Evolutionary conservation across 1,140 invertebrate species (phyloP).

Genomic region (Neodiprion pinetum): DNA sequence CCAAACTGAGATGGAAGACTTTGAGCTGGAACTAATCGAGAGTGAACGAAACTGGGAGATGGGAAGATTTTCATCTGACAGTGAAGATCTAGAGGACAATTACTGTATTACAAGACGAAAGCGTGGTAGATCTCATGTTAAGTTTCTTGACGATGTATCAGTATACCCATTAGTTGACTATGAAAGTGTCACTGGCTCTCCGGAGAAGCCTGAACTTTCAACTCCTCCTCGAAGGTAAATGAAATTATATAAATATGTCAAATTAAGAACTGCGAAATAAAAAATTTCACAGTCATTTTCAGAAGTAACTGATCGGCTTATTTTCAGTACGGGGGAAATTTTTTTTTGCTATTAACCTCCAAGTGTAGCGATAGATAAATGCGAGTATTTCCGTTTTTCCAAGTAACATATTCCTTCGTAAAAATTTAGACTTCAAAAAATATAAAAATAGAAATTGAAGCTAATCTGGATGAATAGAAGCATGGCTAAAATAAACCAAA

Average conservation of each 20-base stretch:
- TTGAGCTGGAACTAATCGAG: conserved; percentile 45
- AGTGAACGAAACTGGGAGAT: conserved; percentile 25
- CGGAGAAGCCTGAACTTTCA: not conserved
- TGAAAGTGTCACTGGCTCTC: not conserved
- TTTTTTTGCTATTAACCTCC: not conserved
- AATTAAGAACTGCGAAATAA: not conserved
- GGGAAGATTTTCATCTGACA: conserved; percentile 14
- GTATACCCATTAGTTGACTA: not conserved
- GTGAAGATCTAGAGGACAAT: conserved; percentile 15
- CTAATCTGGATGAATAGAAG: too few species aligned
- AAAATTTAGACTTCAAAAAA: too few species aligned
- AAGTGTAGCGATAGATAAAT: not conserved
- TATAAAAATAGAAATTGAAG: too few species aligned
- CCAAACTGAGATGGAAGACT: conserved; percentile 40
- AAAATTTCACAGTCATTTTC: too few species aligned
- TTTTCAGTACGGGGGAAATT: too few species aligned
- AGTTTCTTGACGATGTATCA: conserved; percentile 10
- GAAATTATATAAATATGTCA: not conserved
- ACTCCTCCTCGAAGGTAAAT: conserved; percentile 11
- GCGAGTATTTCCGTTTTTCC: not conserved
- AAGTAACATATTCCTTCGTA: too few species aligned
- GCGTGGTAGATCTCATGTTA: conserved; percentile 6
- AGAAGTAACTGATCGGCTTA: too few species aligned
- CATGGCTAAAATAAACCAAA: too few species aligned
- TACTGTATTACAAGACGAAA: conserved; percentile 17